Base-by-base conservation (phyloP, 2,113 vertebrate genomes). In the Bungarus multicinctus region DNA sequence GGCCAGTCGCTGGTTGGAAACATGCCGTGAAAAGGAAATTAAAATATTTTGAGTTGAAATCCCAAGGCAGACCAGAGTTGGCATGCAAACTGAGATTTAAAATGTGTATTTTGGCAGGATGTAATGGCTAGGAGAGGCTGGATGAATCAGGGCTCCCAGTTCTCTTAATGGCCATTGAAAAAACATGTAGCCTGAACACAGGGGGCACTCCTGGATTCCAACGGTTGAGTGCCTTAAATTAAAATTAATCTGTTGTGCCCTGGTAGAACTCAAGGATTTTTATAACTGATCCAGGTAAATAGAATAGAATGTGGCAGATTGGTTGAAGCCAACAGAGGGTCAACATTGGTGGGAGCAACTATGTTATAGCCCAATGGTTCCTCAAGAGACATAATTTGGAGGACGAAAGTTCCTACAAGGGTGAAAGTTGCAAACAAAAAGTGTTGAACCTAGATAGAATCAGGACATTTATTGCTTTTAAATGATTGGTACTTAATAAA, bases 231-330 rank as follows among this genome's bases (percentile, higher is more conserved):
- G 91, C 87, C 92, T 95, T 89, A 86, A 95, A 96, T 95, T 89
- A 86, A 95, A 96, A 95, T 94, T 6, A 94, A 92, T 94, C 91
- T 88, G 92, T 95, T 95, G 95, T 95, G 93, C 89, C 90, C 90
- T 94, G 95, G 54, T 93, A 88, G 93, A 0, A 3, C 22, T 88
- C 87, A 58, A 91, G 89, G 39, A 8, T 91, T 47, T 93, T 94
- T 95, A 88, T 92, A 87, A 45, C 9, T 87, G 4, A 1, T 23
- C 55, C 0, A 90, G 89, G 95, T 92, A 95, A 96, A 93, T 89
- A 93, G 95, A 89, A 47, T 93, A 34, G 54, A 93, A 85, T 90
- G 34, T 85, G 91, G 57, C 43, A 89, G 93, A 53, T 89, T 57
- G 18, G 3, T n/a, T 92, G 0, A 2, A 89, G 92, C 81, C 55